Conservation (phyloP, 2,888 invertebrate genomes). For the Ennomos erosarius region DNA sequence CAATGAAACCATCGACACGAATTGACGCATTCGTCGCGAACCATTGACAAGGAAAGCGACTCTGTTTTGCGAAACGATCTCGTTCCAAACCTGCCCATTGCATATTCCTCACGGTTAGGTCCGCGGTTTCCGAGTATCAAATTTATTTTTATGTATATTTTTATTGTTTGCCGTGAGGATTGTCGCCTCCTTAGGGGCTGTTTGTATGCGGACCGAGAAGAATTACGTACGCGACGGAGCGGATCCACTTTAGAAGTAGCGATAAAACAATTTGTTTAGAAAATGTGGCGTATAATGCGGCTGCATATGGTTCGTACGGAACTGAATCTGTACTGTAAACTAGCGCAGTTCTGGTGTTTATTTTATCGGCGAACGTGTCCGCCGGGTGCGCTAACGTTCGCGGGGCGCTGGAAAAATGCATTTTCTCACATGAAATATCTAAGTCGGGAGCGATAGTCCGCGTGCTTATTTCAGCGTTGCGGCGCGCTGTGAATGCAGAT, state of each 20-base stretch:
- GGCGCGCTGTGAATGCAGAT: slow-evolving; percentile 34
- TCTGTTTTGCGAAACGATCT: slow-evolving; percentile 46
- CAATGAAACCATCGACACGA: slow-evolving; percentile 58
- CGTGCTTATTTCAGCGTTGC: slow-evolving; percentile 44
- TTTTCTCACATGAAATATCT: slow-evolving; percentile 58
- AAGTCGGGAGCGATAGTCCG: slow-evolving; percentile 41
- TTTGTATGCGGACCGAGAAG: slow-evolving; percentile 81
- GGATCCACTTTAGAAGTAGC: slow-evolving; percentile 73
- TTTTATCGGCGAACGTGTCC: slow-evolving; percentile 63
- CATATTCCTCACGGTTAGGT: slow-evolving; percentile 68
- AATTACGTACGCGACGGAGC: slow-evolving; percentile 73
- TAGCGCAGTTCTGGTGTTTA: slow-evolving; percentile 58
- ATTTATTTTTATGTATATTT: slow-evolving; percentile 83
- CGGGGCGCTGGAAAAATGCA: slow-evolving; percentile 54
- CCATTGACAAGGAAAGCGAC: slow-evolving; percentile 35
- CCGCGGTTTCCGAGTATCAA: slow-evolving; percentile 71
- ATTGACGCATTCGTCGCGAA: slow-evolving; percentile 44
- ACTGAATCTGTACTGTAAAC: slow-evolving; percentile 63
- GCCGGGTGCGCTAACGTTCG: slow-evolving; percentile 52
- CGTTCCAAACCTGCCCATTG: slow-evolving; percentile 53
- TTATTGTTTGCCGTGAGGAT: slow-evolving; percentile 81
- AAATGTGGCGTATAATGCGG: slow-evolving; percentile 68
- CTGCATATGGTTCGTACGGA: slow-evolving; percentile 58
- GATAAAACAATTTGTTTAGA: slow-evolving; percentile 82
- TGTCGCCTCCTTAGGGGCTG: slow-evolving; percentile 80